Base-by-base conservation (phyloP, 2,888 invertebrate species). In the Plagiodera versicolora region DNA sequence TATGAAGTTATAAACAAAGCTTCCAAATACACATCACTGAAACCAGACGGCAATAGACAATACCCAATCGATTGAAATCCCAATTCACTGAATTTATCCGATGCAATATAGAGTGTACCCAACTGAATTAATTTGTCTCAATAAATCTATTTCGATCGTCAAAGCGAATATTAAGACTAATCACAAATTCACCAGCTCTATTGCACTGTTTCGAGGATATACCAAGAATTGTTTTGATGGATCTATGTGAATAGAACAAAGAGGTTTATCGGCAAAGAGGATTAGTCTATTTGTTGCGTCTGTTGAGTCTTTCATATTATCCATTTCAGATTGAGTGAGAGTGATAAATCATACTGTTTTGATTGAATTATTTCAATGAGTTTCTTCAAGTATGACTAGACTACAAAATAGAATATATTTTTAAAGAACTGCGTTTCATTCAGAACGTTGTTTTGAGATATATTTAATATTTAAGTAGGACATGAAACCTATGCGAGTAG, bases 141-240 rank as follows among this genome's bases (percentile, higher is more conserved):
- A 58, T 47, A 24, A 58, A 58, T 48, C 47, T 48, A 52, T 14
- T 30, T 39, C 52, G 54, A 58, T 48, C 47, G 54, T 58, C 58
- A 58, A 39, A 47, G 53, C 24, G 18, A 53, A 58, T 58, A 58
- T 58, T 53, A 48, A 58, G 53, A 58, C 53, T 58, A 48, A 58
- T 53, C 53, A 58, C 48, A 44, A 54, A 54, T 54, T 54, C 17
- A 47, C 53, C 16, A 58, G 35, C 58, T 32, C 32, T 28, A 58
- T 24, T 6, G 52, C 58, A 39, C 45, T 58, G 58, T 47, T 52
- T 52, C 10, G 32, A 46, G 39, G 52, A 58, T 52, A 46, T 20
- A 20, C 1, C n/a, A 19, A 20, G 19, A 52, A 39, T 39, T 10
- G 39, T 1, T 11, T 18, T 14, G n/a, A 39, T 39, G 14, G 14